A percentile compares a stretch with the other conserved stretches of the same genome.
Evolutionary conservation across 2,888 invertebrate genomes (phyloP).

Genomic region (Drosophila leonis): DNA sequence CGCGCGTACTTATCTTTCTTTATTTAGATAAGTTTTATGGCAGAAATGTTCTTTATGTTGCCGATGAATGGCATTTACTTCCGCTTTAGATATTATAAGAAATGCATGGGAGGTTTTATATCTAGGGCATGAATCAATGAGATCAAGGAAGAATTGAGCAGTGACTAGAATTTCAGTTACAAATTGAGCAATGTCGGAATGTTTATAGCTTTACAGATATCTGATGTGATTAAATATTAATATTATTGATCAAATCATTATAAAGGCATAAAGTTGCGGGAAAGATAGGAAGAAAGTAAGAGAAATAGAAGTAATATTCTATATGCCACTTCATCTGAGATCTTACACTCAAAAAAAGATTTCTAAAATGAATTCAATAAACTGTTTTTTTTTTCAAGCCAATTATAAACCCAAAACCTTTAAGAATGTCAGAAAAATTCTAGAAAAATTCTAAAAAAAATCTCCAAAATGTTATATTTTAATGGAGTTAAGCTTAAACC

Average conservation of each 20-base stretch:
- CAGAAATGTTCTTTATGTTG: slow-evolving; percentile 13
- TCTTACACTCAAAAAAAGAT: no score
- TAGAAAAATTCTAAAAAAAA: no score
- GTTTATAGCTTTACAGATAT: no score
- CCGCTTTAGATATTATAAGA: slow-evolving; percentile 24
- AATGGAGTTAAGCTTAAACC: neutral
- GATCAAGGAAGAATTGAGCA: slow-evolving; percentile 4
- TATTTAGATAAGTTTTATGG: slow-evolving; percentile 17
- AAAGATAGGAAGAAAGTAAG: neutral
- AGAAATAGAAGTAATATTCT: no score
- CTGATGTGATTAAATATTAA: neutral
- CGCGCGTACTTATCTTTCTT: slow-evolving; percentile 7
- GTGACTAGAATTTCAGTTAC: neutral
- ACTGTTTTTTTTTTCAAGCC: no score
- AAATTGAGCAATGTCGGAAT: neutral
- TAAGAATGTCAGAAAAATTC: neutral
- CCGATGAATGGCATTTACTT: slow-evolving; percentile 27
- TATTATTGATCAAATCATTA: neutral
- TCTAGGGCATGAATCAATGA: neutral
- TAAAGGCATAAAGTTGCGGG: neutral
- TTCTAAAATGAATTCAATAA: no score
- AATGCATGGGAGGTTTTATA: slow-evolving; percentile 8
- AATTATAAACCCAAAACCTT: no score
- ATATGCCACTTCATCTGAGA: no score
- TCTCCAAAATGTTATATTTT: no score